phyloP scores from a whole-genome alignment of 2,888 invertebrate genomes.

The Eremobia ochroleuca region DNA sequence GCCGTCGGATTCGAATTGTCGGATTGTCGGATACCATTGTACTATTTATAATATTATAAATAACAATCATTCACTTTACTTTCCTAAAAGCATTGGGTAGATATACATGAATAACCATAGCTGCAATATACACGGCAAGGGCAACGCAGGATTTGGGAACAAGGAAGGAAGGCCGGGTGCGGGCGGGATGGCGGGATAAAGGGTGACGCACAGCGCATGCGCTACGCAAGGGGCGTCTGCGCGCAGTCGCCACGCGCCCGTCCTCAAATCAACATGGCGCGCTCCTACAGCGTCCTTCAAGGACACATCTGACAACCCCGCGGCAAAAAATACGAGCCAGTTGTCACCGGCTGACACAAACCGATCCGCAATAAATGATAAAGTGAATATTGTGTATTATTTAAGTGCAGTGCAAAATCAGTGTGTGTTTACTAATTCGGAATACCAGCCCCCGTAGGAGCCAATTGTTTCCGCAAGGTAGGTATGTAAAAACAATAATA shows the following conservation, averaged over 20 bases:
- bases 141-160: slow-evolving; percentile 66
- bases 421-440: slow-evolving; percentile 80
- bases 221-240: slow-evolving; percentile 81
- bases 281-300: slow-evolving; percentile 79
- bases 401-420: slow-evolving; percentile 73
- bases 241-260: slow-evolving; percentile 90
- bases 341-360: slow-evolving; percentile 66
- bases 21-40: background rate
- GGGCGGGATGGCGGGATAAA: slow-evolving; percentile 74
- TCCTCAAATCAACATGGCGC: slow-evolving; percentile 87
- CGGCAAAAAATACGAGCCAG: slow-evolving; percentile 76
- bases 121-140: slow-evolving; percentile 47
- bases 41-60: background rate
- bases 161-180: slow-evolving; percentile 71
- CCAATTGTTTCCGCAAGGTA: slow-evolving; percentile 84
- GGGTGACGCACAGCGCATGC: slow-evolving; percentile 88
- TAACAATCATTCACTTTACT: slow-evolving; percentile 2
- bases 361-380: slow-evolving; percentile 64
- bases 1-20: too few species aligned
- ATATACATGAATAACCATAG: slow-evolving; percentile 24
- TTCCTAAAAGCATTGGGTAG: slow-evolving; percentile 14
- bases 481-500: slow-evolving; percentile 83
- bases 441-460: slow-evolving; percentile 78
- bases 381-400: slow-evolving; percentile 69
- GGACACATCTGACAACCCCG: slow-evolving; percentile 86